These are phyloP conservation scores for Danaus chrysippus DNA, from an alignment of 2,888 invertebrate genomes.

Conservation along the genomic window DNA sequence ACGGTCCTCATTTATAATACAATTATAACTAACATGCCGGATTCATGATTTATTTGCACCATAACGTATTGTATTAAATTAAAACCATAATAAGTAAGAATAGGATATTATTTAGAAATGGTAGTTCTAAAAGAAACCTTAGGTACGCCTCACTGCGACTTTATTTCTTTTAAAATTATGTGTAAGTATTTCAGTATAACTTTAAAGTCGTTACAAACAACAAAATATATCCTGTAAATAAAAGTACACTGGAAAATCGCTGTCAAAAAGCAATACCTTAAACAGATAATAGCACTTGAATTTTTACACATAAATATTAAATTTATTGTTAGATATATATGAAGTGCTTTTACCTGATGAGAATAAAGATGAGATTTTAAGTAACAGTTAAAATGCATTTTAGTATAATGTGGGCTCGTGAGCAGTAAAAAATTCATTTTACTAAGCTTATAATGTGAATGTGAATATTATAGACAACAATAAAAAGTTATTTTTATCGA, in stretches of 20 bases:
- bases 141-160: background rate
- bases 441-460: constrained; percentile 10
- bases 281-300: too few relatives aligned
- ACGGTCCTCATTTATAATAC: constrained; percentile 64
- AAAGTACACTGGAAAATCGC: too few relatives aligned
- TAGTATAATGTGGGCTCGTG: constrained; percentile 5
- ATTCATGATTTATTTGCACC: constrained; percentile 62
- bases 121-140: background rate
- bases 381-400: constrained; percentile 1
- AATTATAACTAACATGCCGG: constrained; percentile 47
- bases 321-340: background rate
- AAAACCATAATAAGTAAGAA: background rate
- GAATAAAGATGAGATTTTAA: background rate
- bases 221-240: too few relatives aligned
- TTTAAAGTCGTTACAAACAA: too few relatives aligned
- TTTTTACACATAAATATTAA: background rate
- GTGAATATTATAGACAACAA: constrained; percentile 6
- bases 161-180: background rate
- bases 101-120: background rate
- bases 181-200: too few relatives aligned
- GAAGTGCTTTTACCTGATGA: constrained; percentile 3
- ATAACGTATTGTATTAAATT: constrained; percentile 45
- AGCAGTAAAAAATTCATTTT: constrained; percentile 1
- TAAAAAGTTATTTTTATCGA: constrained; percentile 12
- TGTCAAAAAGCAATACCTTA: too few relatives aligned